Evolutionary conservation across 2,888 invertebrate species (phyloP).

Genomic region (Heliconius erato): DNA sequence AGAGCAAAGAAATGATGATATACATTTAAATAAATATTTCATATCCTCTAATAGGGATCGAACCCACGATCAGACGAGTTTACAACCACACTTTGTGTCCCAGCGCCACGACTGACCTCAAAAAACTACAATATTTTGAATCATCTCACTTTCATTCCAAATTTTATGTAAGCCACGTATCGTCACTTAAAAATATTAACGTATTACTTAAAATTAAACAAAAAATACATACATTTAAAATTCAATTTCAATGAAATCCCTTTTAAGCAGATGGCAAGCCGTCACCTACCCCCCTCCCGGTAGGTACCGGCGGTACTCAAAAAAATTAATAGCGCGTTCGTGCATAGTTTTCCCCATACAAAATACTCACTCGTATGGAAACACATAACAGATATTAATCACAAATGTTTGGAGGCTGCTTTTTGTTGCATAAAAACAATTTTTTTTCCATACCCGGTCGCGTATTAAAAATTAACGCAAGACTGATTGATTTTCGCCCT

Average conservation of each 20-base stretch:
- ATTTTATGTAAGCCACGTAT: neutral
- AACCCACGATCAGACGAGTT: too few relatives aligned
- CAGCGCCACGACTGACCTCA: too few relatives aligned
- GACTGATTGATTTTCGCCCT: conserved; percentile 44
- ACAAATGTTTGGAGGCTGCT: conserved; percentile 50
- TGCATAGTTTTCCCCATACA: conserved; percentile 53
- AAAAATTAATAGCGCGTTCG: conserved; percentile 56
- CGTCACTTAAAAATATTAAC: neutral
- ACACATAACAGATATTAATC: conserved; percentile 57
- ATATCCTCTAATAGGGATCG: too few relatives aligned
- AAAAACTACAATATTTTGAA: neutral
- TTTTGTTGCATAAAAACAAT: conserved; percentile 51
- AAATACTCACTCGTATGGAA: conserved; percentile 54
- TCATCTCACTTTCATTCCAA: neutral
- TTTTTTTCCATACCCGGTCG: conserved; percentile 43
- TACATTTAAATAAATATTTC: too few relatives aligned
- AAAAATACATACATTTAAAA: conserved; percentile 15
- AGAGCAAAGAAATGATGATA: too few relatives aligned
- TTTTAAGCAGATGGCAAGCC: conserved; percentile 51
- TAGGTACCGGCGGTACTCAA: conserved; percentile 48
- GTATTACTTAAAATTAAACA: neutral
- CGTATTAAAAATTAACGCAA: conserved; percentile 48
- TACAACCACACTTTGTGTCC: too few relatives aligned
- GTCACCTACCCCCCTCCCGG: conserved; percentile 35
- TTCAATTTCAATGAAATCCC: conserved; percentile 32